phyloP scores from a whole-genome alignment of 2,797 vertebrate genomes.

The Toxotes lorentzi region DNA sequence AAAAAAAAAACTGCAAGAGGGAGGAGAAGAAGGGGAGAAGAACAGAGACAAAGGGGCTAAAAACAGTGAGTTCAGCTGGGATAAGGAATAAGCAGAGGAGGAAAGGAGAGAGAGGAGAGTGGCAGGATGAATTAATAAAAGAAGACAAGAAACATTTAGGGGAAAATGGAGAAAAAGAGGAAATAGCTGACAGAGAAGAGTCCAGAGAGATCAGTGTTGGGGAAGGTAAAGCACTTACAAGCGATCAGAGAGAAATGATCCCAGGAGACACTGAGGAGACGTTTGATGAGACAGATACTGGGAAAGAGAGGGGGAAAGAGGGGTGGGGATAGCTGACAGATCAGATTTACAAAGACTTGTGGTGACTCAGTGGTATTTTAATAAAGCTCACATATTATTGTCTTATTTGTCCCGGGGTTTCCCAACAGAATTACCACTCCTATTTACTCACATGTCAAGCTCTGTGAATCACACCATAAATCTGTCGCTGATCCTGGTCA shows the following conservation, averaged over 20 bases:
- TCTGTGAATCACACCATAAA: conserved; percentile 35
- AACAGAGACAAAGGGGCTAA: neutral
- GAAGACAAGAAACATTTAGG: conserved; percentile 13
- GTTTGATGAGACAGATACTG: conserved; percentile 55
- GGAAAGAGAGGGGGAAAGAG: conserved; percentile 26
- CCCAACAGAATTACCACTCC: conserved; percentile 43
- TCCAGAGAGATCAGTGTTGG: conserved; percentile 25
- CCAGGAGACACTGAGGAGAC: conserved; percentile 48
- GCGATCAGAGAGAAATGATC: conserved; percentile 35
- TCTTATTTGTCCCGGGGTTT: conserved; percentile 43
- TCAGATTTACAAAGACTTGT: conserved; percentile 48
- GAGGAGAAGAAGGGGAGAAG: neutral
- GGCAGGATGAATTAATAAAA: conserved; percentile 16
- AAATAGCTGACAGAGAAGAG: conserved; percentile 29
- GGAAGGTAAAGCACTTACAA: conserved; percentile 37
- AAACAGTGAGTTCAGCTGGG: conserved; percentile 13
- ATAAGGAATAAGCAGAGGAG: conserved; percentile 8
- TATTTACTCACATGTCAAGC: conserved; percentile 42
- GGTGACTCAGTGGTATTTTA: conserved; percentile 64
- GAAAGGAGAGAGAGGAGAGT: neutral
- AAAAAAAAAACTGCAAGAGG: conserved; percentile 1
- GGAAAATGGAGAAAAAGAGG: neutral
- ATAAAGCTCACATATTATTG: conserved; percentile 50
- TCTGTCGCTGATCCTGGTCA: conserved; percentile 2
- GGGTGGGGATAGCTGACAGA: conserved; percentile 38